Conservation (phyloP, 2,888 invertebrate genomes). For the Pseudoips prasinana region DNA sequence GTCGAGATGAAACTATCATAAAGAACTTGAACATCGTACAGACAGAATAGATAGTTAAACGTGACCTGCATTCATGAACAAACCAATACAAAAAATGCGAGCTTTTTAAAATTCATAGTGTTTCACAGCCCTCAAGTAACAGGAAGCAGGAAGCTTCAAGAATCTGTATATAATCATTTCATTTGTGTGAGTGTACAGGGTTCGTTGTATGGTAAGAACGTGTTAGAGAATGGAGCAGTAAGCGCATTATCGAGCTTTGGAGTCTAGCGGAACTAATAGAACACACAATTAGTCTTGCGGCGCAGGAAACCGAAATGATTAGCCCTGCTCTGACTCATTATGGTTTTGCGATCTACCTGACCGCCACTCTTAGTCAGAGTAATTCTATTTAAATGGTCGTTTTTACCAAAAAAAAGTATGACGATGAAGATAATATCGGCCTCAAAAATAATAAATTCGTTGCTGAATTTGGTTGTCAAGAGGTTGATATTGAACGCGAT, state of each 20-base stretch:
- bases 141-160: slow-evolving; percentile 46
- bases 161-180: slow-evolving; percentile 27
- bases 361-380: slow-evolving; percentile 45
- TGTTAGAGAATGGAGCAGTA: slow-evolving; percentile 41
- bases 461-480: slow-evolving; percentile 17
- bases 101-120: slow-evolving; percentile 29
- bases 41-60: slow-evolving; percentile 31
- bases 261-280: slow-evolving; percentile 70
- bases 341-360: slow-evolving; percentile 52
- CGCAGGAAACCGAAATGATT: slow-evolving; percentile 71
- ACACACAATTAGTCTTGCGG: slow-evolving; percentile 60
- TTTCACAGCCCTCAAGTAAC: slow-evolving; percentile 21
- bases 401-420: slow-evolving; percentile 20
- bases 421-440: slow-evolving; percentile 14
- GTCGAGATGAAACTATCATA: slow-evolving; percentile 15
- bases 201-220: slow-evolving; percentile 24
- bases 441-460: slow-evolving; percentile 27
- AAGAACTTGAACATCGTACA: slow-evolving; percentile 15
- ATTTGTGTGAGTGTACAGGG: slow-evolving; percentile 20
- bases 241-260: slow-evolving; percentile 51
- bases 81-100: too few species aligned
- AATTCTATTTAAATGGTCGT: slow-evolving; percentile 34
- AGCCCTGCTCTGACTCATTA: slow-evolving; percentile 61
- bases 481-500: neutral
- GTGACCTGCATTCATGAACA: slow-evolving; percentile 37